Evolutionary conservation across 2,797 vertebrate genomes (phyloP), one percentile per base, ranked within the genome.

Genomic region (Xerus rutilus): DNA sequence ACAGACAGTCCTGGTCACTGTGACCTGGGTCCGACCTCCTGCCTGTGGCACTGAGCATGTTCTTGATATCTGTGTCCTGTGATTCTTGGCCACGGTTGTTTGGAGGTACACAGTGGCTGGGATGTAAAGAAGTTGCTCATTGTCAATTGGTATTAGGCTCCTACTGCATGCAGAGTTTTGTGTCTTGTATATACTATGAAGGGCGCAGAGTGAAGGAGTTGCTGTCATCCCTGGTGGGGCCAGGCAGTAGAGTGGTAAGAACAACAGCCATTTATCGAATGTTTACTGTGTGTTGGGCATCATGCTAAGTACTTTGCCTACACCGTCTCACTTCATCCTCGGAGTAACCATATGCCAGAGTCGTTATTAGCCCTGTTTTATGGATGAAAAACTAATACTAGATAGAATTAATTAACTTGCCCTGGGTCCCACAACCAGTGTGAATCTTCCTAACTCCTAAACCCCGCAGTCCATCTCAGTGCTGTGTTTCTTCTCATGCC

Each of bases 171-270:
- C 14, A 43, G 47, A 30, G 35, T n/a, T 59, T 17, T n/a, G 13
- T 43, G 0, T 11, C 25, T 20, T n/a, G 52, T 21, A 0, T 47
- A 79, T 30, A 0, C 3, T 1, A 0, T 23, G 17, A 35, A 0
- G 18, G 72, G 32, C 45, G 20, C 4, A 9, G 43, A 70, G 54
- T 43, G 72, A 45, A 43, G 85, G 59, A 67, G 35, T 45, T 32
- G 7, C 65, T 11, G 0, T 28, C 9, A 47, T 23, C 25, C 49
- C 45, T 77, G 43, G 35, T 47, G 7, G 54, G 54, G 54, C 65
- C 7, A 83, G 95, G 78, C 28, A 25, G 3, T 4, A 35, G 62
- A 4, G 35, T 32, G 2, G 43, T 76, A 11, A 21, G 43, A 85
- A 54, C 3, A 17, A 5, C 30, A 14, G 67, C 73, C 59, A 4